A percentile compares a stretch with the other conserved stretches of the same genome.
Conservation (phyloP, 2,113 vertebrate genomes). For the Catharus bicknelli region DNA sequence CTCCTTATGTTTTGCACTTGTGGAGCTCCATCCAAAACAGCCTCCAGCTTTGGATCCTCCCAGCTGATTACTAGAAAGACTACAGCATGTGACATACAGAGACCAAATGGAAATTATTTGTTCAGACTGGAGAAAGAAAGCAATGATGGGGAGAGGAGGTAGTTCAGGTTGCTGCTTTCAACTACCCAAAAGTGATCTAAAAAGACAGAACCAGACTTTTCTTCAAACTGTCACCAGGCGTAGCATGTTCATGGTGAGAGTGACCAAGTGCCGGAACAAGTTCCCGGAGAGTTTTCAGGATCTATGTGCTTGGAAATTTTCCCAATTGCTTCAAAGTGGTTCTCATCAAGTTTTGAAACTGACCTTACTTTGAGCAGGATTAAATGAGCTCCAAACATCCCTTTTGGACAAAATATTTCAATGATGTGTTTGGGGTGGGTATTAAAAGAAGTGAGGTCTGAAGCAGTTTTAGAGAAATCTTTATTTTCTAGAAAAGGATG, state of each 20-base stretch:
- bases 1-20: not conserved
- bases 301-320: not conserved
- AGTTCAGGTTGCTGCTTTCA: not conserved
- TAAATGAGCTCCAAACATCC: not conserved
- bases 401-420: not conserved
- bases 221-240: not conserved
- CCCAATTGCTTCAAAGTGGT: not conserved
- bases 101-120: not conserved
- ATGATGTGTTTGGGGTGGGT: not conserved
- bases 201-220: not conserved
- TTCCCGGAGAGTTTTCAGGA: not conserved
- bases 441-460: not conserved
- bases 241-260: not conserved
- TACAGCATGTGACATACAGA: not conserved
- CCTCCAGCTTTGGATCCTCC: not conserved
- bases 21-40: not conserved
- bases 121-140: not conserved
- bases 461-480: not conserved
- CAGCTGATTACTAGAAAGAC: not conserved
- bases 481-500: not conserved
- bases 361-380: not conserved
- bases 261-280: not conserved
- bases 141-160: not conserved
- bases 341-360: not conserved
- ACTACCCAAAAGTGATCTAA: not conserved